phyloP scores from a whole-genome alignment of 1,140 invertebrate genomes.

The Ceratosolen fusciceps region DNA sequence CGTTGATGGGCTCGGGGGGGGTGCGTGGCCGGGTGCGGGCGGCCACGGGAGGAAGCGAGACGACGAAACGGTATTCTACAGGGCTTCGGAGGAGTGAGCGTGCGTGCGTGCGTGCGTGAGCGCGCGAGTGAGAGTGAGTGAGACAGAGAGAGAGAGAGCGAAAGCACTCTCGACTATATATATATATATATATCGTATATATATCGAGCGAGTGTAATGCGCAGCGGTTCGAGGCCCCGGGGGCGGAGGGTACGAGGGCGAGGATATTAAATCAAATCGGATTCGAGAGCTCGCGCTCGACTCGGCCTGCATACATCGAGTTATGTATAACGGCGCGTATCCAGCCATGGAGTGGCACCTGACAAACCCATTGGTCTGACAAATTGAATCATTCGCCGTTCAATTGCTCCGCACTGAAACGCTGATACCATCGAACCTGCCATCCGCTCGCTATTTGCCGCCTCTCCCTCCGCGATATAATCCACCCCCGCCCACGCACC shows the following conservation, averaged over 20 bases:
- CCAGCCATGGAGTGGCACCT: conserved; percentile 68
- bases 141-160: conserved; percentile 48
- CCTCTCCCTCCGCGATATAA: too few relatives aligned
- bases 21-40: conserved; percentile 1
- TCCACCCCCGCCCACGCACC: conserved; percentile 49
- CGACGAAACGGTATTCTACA: too few relatives aligned
- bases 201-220: conserved; percentile 70
- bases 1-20: too few relatives aligned
- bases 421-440: conserved; percentile 60
- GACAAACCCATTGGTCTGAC: conserved; percentile 72
- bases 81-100: conserved; percentile 30
- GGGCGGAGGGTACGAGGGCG: too few relatives aligned
- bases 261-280: conserved; percentile 71
- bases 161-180: too few relatives aligned
- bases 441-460: conserved; percentile 61
- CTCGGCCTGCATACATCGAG: conserved; percentile 48
- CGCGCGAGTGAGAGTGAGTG: too few relatives aligned
- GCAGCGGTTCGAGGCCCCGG: conserved; percentile 67
- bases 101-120: background rate
- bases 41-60: too few relatives aligned
- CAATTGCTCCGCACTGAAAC: conserved; percentile 68
- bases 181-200: too few relatives aligned
- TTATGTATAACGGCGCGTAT: conserved; percentile 35
- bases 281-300: conserved; percentile 65
- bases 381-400: conserved; percentile 73